Evolutionary conservation across 2,797 vertebrate species (phyloP).

Genomic region (Balearica regulorum): DNA sequence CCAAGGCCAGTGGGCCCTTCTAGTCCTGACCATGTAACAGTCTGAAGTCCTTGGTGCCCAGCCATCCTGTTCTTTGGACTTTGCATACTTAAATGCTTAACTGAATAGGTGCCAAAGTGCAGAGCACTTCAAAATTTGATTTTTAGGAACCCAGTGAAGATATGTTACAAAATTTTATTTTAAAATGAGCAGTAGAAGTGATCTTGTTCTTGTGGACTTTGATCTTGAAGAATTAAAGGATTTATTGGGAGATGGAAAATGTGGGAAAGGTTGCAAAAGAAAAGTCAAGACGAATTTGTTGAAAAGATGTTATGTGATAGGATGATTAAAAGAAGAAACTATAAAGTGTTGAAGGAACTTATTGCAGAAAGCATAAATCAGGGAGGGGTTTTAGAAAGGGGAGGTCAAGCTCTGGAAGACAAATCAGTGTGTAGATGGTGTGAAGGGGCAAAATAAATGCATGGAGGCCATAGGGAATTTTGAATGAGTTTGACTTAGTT

Average conservation of each 20-base stretch:
- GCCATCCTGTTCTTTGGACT: background rate
- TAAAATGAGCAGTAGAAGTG: background rate
- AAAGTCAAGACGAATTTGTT: background rate
- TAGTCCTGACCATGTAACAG: background rate
- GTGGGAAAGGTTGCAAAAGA: background rate
- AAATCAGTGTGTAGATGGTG: background rate
- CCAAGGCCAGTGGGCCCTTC: background rate
- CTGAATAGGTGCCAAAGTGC: background rate
- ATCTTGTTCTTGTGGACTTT: background rate
- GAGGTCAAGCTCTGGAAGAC: background rate
- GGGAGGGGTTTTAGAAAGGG: background rate
- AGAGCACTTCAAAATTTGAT: background rate
- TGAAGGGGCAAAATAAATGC: background rate
- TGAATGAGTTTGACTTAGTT: background rate
- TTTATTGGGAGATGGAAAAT: background rate
- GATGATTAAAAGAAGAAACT: background rate
- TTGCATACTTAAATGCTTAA: background rate
- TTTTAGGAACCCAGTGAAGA: background rate
- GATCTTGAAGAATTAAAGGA: background rate
- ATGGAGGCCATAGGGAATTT: background rate
- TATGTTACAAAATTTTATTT: background rate
- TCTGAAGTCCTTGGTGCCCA: background rate
- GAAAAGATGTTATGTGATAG: background rate
- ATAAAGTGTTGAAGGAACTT: background rate
- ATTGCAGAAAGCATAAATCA: background rate